Base-by-base conservation (phyloP, 2,113 vertebrate genomes). In the Triplophysa rosa region DNA sequence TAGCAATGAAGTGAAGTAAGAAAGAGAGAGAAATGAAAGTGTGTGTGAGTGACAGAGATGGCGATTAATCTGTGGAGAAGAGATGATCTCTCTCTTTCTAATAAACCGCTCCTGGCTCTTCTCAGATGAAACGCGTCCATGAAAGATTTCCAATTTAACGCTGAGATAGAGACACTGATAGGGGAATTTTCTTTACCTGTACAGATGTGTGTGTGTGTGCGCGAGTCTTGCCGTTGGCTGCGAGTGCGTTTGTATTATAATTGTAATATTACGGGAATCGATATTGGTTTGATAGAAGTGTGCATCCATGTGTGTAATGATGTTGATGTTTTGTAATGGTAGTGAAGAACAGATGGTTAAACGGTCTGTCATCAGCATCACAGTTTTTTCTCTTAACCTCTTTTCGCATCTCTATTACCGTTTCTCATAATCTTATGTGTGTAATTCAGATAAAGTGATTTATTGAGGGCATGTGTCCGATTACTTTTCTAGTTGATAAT, bases 281-380 rank as follows among this genome's bases (percentile, higher is more conserved):
- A 69, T 69, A 71, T 58, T 71, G 52, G 29, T 70, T 21, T 23
- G 13, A 24, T 67, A 40, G 23, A 23, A 26, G 52, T 78, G 24
- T 23, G 54, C 66, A 26, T 77, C 29, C 29, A 54, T 76, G 75
- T 64, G 59, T 42, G 16, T 61, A 66, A 67, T 66, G 40, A 12
- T 77, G 49, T 1, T 33, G 52, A 21, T n/a, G 12, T 63, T 62
- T 33, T 21, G 33, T 47, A 12, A 29, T 74, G 45, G 67, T 52
- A 81, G 23, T 21, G 42, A 23, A 67, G 37, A 59, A 70, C 80
- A 82, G 80, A 84, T 82, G 83, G 83, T 63, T n/a, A 52, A 71
- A 65, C 66, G 75, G 64, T 56, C 37, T 72, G 61, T 71, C 59
- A 65, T 42, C 70, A 67, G 12, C 33, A 23, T 13, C 29, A 1